Percentiles rank a stretch among this genome's conserved stretches.
Evolutionary conservation across 1,140 invertebrate genomes (phyloP).

Genomic region (Drosophila murphyi): DNA sequence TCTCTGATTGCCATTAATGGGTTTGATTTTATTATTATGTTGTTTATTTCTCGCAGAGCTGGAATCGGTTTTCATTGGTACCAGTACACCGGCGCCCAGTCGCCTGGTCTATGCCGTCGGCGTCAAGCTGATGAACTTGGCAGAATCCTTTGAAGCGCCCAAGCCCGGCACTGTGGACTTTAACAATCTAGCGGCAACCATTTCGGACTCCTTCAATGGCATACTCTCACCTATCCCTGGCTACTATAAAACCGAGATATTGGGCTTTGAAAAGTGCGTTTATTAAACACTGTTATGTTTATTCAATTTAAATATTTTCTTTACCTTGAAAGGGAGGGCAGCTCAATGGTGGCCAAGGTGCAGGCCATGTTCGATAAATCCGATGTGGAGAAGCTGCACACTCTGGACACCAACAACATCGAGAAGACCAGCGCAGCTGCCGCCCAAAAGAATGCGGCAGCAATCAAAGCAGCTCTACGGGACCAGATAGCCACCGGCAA

Average conservation of each 20-base stretch:
- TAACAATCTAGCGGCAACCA: slow-evolving; percentile 89
- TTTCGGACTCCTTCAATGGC: slow-evolving; percentile 88
- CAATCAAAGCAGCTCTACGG: slow-evolving; percentile 87
- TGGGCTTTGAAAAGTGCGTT: slow-evolving; percentile 90
- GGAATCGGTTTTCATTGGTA: slow-evolving; percentile 86
- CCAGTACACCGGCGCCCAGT: slow-evolving; percentile 87
- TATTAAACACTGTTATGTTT: neutral
- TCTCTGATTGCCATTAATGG: too few species aligned
- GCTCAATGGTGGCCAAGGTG: slow-evolving; percentile 88
- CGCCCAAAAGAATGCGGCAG: slow-evolving; percentile 83
- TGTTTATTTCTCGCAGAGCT: slow-evolving; percentile 47
- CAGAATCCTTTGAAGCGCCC: slow-evolving; percentile 90
- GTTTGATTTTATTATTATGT: neutral
- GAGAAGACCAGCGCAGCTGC: slow-evolving; percentile 75
- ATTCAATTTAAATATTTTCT: neutral
- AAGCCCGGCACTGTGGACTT: slow-evolving; percentile 89
- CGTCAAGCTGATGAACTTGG: slow-evolving; percentile 91
- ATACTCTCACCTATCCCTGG: slow-evolving; percentile 89
- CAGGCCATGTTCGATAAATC: slow-evolving; percentile 88
- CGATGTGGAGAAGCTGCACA: slow-evolving; percentile 86
- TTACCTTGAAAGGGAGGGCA: slow-evolving; percentile 84
- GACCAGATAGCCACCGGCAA: slow-evolving; percentile 89
- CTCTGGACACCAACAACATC: slow-evolving; percentile 84
- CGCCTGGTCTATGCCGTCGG: slow-evolving; percentile 89
- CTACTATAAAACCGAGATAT: slow-evolving; percentile 89